Evolutionary conservation across 2,888 invertebrate species (phyloP).

Genomic region (Thecophora atra): DNA sequence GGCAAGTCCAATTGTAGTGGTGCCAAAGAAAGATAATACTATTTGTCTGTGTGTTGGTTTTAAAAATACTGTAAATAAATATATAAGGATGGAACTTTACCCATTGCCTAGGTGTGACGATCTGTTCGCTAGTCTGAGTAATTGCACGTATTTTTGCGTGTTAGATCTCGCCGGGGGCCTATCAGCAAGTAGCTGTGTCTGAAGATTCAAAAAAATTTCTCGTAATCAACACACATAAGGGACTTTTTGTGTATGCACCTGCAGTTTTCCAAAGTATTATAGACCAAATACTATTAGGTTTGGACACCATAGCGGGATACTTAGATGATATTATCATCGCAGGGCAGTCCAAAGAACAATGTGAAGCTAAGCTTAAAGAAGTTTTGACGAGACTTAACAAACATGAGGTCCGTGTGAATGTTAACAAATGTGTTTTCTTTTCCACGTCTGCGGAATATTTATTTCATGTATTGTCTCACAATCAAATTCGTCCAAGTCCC

Average conservation of each 20-base stretch:
- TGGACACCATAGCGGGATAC: conserved; percentile 33
- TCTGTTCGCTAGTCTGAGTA: background rate
- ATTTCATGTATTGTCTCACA: conserved; percentile 35
- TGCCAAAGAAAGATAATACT: background rate
- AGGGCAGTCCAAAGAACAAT: conserved; percentile 31
- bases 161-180: conserved; percentile 7
- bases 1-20: conserved; percentile 17
- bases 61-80: conserved; percentile 13
- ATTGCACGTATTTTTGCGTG: background rate
- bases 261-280: conserved; percentile 41
- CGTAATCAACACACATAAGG: conserved; percentile 50
- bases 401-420: conserved; percentile 41
- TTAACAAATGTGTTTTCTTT: conserved; percentile 44
- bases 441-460: conserved; percentile 29
- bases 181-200: conserved; percentile 29
- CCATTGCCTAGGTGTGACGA: background rate
- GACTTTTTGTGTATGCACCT: conserved; percentile 43
- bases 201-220: conserved; percentile 45
- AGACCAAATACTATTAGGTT: conserved; percentile 40
- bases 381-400: conserved; percentile 39
- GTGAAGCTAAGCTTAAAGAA: conserved; percentile 36
- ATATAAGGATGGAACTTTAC: background rate
- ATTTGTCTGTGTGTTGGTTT: conserved; percentile 15
- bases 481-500: conserved; percentile 37
- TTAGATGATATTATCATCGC: conserved; percentile 42